Percentiles rank a stretch among this genome's conserved stretches.
These are phyloP conservation scores for Dryomyza anilis DNA, from an alignment of 2,888 invertebrate genomes.

Conservation along the genomic window DNA sequence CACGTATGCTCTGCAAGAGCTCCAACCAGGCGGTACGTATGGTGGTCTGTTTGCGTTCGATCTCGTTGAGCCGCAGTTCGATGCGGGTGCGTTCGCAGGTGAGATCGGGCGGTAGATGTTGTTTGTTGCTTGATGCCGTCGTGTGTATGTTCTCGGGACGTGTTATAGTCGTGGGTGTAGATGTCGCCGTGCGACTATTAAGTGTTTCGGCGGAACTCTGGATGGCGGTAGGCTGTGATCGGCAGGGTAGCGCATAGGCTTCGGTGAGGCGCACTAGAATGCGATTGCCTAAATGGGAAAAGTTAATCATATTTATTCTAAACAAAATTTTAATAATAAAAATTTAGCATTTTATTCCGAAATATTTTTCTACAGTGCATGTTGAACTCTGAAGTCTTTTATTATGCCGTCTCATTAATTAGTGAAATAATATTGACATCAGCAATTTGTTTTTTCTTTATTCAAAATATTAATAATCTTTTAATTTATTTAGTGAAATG, in stretches of 20 bases:
- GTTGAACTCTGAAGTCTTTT: too few relatives aligned
- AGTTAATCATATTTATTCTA: background rate
- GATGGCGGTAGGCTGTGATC: constrained; percentile 10
- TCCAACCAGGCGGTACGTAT: constrained; percentile 68
- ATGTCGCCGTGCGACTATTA: background rate
- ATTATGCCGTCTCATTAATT: too few relatives aligned
- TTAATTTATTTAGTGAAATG: too few relatives aligned
- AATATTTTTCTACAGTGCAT: too few relatives aligned
- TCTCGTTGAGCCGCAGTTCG: constrained; percentile 64
- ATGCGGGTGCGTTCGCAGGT: constrained; percentile 67
- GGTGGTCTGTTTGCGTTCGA: constrained; percentile 67
- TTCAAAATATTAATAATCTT: too few relatives aligned
- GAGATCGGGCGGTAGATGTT: constrained; percentile 66
- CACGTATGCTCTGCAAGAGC: constrained; percentile 66
- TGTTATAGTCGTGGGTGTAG: background rate
- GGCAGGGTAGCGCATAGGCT: constrained; percentile 48
- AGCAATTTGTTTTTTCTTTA: too few relatives aligned
- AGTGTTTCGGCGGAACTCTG: background rate
- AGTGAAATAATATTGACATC: too few relatives aligned
- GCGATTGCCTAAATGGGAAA: constrained; percentile 52
- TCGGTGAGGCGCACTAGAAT: constrained; percentile 58
- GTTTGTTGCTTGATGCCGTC: constrained; percentile 35
- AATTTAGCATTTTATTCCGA: background rate
- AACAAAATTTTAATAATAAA: background rate
- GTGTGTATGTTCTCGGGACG: constrained; percentile 30